Conservation (phyloP, 2,888 invertebrate genomes). For the Sesia bembeciformis region DNA sequence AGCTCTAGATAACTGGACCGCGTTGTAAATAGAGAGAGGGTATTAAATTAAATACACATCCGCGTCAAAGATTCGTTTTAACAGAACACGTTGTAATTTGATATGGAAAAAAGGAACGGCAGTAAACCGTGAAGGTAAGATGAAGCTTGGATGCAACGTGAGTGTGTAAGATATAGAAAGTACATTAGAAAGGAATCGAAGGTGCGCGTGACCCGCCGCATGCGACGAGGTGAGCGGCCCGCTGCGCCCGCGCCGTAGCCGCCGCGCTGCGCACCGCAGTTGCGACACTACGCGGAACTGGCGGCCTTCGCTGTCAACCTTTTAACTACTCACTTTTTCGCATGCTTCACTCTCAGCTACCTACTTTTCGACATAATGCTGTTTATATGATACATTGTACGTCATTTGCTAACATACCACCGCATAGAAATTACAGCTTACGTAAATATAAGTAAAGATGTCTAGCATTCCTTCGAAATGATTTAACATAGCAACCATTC, state of each 20-base stretch:
- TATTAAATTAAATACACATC: conserved; percentile 8
- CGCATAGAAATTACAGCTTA: no score
- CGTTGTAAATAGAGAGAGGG: conserved; percentile 7
- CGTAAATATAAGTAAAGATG: no score
- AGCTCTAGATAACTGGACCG: conserved; percentile 8
- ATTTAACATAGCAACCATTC: no score
- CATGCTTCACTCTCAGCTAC: conserved; percentile 25
- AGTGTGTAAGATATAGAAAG: conserved; percentile 62
- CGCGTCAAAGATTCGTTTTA: conserved; percentile 14
- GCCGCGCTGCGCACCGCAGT: conserved; percentile 30
- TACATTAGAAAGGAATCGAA: conserved; percentile 72
- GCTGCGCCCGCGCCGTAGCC: conserved; percentile 25
- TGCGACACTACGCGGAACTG: conserved; percentile 60
- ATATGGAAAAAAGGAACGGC: conserved; percentile 38
- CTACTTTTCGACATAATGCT: conserved; percentile 8
- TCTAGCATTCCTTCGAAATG: conserved; percentile 7
- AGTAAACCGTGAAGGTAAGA: conserved; percentile 47
- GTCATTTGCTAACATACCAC: no score
- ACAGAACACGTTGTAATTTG: conserved; percentile 32
- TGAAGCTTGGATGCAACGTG: conserved; percentile 21
- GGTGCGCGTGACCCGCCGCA: conserved; percentile 65
- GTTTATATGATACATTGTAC: neutral
- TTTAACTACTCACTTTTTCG: conserved; percentile 53
- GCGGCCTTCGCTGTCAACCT: conserved; percentile 67
- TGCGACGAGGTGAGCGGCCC: conserved; percentile 1